Evolutionary conservation across 2,113 vertebrate genomes (phyloP).

Genomic region (Bolborhynchus lineola): DNA sequence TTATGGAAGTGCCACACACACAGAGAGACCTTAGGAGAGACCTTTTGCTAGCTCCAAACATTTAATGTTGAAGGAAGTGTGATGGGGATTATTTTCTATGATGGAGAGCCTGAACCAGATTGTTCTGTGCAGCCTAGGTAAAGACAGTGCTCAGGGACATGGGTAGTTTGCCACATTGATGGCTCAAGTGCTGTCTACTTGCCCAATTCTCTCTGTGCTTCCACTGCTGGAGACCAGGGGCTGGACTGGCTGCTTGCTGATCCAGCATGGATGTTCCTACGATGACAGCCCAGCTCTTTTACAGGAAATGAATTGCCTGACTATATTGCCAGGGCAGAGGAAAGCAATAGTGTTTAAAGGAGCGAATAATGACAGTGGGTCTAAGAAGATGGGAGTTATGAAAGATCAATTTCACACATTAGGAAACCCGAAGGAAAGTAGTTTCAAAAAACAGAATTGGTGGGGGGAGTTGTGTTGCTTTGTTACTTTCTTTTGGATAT

Average conservation of each 20-base stretch:
- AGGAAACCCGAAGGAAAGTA: not conserved
- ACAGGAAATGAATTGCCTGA: not conserved
- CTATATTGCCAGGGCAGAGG: not conserved
- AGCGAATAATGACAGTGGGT: not conserved
- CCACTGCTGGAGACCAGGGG: not conserved
- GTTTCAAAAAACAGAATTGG: not conserved
- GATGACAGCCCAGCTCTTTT: not conserved
- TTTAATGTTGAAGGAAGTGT: not conserved
- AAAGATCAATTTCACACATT: constrained; percentile 1
- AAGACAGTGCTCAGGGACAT: not conserved
- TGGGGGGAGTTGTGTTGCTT: not conserved
- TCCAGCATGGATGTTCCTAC: not conserved
- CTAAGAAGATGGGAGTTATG: not conserved
- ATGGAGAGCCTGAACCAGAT: not conserved
- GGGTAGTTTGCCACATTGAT: not conserved
- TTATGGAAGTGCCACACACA: not conserved
- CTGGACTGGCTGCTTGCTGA: not conserved
- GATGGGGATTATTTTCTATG: not conserved
- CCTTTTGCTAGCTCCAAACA: not conserved
- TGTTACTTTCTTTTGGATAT: not conserved
- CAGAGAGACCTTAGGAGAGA: not conserved
- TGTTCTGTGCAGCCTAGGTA: not conserved
- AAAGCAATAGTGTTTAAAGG: not conserved
- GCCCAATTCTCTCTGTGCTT: not conserved
- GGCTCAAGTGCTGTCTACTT: not conserved